Evolutionary conservation across 2,113 vertebrate species (phyloP).

Genomic region (Scytalopus superciliaris): DNA sequence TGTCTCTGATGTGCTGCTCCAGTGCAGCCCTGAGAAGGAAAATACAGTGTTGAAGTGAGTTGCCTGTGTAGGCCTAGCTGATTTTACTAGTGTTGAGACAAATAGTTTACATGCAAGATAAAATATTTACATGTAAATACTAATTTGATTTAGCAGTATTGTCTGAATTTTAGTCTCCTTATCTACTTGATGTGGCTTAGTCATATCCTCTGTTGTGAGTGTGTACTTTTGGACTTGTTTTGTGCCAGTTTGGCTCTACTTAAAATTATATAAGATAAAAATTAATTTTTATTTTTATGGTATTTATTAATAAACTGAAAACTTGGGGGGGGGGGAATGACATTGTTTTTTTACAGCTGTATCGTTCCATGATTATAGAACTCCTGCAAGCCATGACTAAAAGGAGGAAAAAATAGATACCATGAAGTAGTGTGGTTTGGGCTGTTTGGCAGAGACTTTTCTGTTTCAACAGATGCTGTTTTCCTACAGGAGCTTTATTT

Average conservation of each 20-base stretch:
- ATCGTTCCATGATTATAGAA: slow-evolving; percentile 33
- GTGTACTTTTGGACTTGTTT: neutral
- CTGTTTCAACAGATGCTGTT: slow-evolving; percentile 70
- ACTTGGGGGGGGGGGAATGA: neutral
- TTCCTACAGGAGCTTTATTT: slow-evolving; percentile 1
- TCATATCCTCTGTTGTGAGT: neutral
- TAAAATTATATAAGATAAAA: neutral
- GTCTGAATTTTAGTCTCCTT: neutral
- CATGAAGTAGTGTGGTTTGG: slow-evolving; percentile 56
- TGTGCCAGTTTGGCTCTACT: neutral
- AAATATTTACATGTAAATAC: slow-evolving; percentile 17
- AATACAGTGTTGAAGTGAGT: neutral
- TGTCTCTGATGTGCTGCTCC: neutral
- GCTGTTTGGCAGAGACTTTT: slow-evolving; percentile 60
- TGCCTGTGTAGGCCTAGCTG: neutral
- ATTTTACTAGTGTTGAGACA: neutral
- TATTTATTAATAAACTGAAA: slow-evolving; percentile 3
- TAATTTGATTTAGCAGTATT: neutral
- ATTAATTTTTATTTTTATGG: neutral
- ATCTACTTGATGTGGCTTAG: neutral
- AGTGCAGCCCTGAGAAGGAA: neutral
- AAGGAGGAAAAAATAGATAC: neutral
- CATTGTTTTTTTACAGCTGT: slow-evolving; percentile 3
- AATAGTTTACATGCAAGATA: neutral
- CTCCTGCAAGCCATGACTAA: slow-evolving; percentile 44